Evolutionary conservation across 2,888 invertebrate species (phyloP).

Genomic region (Lasioglossum morio): DNA sequence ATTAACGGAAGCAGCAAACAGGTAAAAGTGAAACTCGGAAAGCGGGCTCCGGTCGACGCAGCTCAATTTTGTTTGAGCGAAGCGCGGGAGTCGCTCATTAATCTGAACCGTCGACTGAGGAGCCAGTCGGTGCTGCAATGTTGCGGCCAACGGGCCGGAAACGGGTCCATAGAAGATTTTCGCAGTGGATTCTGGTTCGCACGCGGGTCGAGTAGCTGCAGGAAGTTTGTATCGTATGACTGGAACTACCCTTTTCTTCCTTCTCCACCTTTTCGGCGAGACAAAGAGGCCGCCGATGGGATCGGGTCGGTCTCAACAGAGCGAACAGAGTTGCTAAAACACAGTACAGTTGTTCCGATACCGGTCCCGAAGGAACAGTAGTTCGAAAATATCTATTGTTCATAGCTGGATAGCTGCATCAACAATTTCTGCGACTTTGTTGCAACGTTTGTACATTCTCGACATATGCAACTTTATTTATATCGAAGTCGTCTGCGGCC

Average conservation of each 20-base stretch:
- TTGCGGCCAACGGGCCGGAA: not conserved
- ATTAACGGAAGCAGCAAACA: not conserved
- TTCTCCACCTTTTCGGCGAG: not conserved
- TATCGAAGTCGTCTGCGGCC: too few species aligned
- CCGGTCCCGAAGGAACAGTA: not conserved
- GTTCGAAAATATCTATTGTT: not conserved
- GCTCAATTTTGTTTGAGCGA: not conserved
- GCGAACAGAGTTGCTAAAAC: not conserved
- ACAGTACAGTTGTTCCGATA: not conserved
- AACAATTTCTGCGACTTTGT: too few species aligned
- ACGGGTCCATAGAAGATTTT: not conserved
- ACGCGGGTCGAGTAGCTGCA: slow-evolving; percentile 3
- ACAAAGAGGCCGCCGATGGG: not conserved
- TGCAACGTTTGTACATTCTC: too few species aligned
- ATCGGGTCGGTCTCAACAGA: not conserved
- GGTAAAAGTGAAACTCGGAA: not conserved
- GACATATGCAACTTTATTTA: too few species aligned
- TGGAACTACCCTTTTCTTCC: not conserved
- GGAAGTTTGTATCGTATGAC: not conserved
- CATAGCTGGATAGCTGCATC: too few species aligned
- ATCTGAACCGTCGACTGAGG: not conserved
- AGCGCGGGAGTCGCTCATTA: not conserved
- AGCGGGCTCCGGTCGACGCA: not conserved
- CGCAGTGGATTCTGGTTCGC: not conserved
- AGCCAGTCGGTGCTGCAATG: not conserved